Conservation (phyloP, 2,797 vertebrate species). For the Hippocampus kuda region DNA sequence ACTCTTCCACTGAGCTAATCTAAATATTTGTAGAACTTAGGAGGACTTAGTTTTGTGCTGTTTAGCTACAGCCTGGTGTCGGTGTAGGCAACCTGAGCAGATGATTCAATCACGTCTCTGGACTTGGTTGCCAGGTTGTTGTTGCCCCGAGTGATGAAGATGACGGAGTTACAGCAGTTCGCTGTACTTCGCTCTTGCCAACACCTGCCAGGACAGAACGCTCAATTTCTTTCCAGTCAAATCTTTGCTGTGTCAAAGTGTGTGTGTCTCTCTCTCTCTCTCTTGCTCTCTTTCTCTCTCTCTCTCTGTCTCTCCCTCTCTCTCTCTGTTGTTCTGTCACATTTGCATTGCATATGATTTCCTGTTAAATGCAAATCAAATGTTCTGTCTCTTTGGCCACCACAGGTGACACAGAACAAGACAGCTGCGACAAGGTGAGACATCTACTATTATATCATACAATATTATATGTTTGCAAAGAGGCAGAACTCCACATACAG, state of each 20-base stretch:
- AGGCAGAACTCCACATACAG: not conserved
- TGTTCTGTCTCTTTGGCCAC: slow-evolving; percentile 33
- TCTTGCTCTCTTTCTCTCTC: too few species aligned
- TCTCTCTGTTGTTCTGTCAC: slow-evolving; percentile 18
- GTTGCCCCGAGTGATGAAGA: slow-evolving; percentile 66
- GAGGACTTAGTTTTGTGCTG: too few species aligned
- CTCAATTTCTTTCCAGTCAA: slow-evolving; percentile 16
- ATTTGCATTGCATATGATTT: slow-evolving; percentile 66
- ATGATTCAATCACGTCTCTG: slow-evolving; percentile 48
- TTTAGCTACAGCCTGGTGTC: not conserved
- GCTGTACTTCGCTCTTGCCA: slow-evolving; percentile 13
- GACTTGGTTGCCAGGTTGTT: slow-evolving; percentile 71
- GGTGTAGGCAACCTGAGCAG: slow-evolving; percentile 41
- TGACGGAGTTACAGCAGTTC: slow-evolving; percentile 31
- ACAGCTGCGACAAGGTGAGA: slow-evolving; percentile 56
- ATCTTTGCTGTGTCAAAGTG: not conserved
- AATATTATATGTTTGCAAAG: not conserved
- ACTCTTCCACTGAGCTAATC: too few species aligned
- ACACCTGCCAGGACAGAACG: slow-evolving; percentile 19
- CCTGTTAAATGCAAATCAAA: slow-evolving; percentile 66
- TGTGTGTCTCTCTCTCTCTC: not conserved
- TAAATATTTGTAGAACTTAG: too few species aligned
- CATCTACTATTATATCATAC: slow-evolving; percentile 3
- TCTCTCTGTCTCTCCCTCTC: too few species aligned
- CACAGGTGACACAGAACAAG: slow-evolving; percentile 55